These are phyloP conservation scores for Drosophila murphyi DNA, from an alignment of 1,140 invertebrate genomes.

Conservation along the genomic window DNA sequence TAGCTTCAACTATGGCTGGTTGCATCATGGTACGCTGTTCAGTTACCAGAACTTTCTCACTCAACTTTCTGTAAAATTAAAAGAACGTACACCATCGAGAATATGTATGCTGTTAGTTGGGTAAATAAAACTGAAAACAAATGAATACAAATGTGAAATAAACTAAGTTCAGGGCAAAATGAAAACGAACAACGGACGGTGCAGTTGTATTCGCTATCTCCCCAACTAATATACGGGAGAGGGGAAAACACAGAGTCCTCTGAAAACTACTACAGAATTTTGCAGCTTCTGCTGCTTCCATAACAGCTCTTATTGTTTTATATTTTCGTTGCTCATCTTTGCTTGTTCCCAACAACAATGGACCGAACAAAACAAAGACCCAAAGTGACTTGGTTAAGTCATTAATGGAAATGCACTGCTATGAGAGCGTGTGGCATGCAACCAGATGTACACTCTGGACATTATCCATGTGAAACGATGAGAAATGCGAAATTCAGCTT, in stretches of 20 bases:
- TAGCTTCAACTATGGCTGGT: neutral
- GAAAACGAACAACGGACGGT: constrained; percentile 11
- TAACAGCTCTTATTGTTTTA: constrained; percentile 59
- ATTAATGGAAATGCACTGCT: constrained; percentile 47
- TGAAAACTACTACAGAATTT: constrained; percentile 60
- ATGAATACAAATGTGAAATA: constrained; percentile 81
- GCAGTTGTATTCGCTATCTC: constrained; percentile 12
- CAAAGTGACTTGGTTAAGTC: constrained; percentile 37
- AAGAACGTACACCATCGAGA: constrained; percentile 45
- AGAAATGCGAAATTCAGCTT: constrained; percentile 35
- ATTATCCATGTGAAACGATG: constrained; percentile 62
- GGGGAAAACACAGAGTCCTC: constrained; percentile 26
- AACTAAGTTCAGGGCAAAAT: constrained; percentile 61
- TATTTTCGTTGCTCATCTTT: constrained; percentile 74
- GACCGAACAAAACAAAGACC: constrained; percentile 31
- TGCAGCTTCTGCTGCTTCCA: constrained; percentile 28
- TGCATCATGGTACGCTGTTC: constrained; percentile 6
- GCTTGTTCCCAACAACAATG: constrained; percentile 42
- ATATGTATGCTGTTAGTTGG: constrained; percentile 47
- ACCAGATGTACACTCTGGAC: constrained; percentile 39
- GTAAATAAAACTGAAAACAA: constrained; percentile 81
- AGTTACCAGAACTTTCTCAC: constrained; percentile 39
- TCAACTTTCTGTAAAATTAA: constrained; percentile 61
- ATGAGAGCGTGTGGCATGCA: neutral
- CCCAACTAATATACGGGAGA: neutral